Conservation (phyloP, 2,113 vertebrate genomes). For the Malurus cyaneus region DNA sequence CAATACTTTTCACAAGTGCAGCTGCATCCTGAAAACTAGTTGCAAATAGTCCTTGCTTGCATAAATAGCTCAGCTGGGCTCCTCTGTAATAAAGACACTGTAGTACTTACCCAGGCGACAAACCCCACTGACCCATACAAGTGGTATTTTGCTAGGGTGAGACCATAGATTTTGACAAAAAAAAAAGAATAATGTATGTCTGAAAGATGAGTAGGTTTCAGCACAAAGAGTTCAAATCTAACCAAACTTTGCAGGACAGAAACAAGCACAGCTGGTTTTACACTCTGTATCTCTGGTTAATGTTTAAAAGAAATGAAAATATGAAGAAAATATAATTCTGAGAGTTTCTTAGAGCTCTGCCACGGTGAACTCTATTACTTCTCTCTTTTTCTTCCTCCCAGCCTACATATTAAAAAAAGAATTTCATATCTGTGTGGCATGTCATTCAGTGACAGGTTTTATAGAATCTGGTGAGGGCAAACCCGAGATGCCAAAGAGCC, state of each 20-base stretch:
- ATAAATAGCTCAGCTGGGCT: neutral
- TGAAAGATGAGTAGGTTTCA: constrained; percentile 43
- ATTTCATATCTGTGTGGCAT: neutral
- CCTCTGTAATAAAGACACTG: neutral
- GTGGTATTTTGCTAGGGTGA: neutral
- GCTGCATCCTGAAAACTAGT: neutral
- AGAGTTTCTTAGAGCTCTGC: neutral
- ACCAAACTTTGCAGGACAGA: neutral
- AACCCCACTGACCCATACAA: neutral
- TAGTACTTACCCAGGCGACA: neutral
- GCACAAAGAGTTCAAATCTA: constrained; percentile 3
- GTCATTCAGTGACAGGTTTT: neutral
- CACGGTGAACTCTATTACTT: neutral
- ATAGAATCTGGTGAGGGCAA: neutral
- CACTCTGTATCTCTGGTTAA: neutral
- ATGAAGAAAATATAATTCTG: neutral
- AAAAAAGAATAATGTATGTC: neutral
- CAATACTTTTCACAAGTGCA: constrained; percentile 3
- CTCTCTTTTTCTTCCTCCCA: neutral
- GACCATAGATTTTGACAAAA: neutral
- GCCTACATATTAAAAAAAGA: neutral
- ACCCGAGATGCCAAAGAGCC: neutral
- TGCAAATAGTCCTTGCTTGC: neutral
- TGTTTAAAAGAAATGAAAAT: constrained; percentile 45
- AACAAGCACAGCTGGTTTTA: constrained; percentile 46